Conservation (phyloP, 2,113 vertebrate species). For the Corythornis vintsioides region DNA sequence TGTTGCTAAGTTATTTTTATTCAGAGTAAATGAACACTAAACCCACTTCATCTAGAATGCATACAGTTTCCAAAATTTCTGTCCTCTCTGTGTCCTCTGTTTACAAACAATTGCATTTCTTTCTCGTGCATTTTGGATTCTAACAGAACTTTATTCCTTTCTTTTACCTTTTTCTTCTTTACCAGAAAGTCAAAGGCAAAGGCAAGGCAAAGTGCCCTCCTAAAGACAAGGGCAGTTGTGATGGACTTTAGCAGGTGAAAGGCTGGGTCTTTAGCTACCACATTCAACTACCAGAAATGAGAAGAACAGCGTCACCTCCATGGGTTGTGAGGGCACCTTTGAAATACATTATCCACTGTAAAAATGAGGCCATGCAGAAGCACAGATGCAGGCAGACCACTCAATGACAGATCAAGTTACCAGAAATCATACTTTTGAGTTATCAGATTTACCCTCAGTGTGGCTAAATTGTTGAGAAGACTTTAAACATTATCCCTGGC, state of each 20-base stretch:
- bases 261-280: not conserved
- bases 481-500: not conserved
- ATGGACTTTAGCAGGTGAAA: conserved; percentile 37
- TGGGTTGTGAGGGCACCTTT: not conserved
- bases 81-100: not conserved
- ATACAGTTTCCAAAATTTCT: not conserved
- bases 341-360: not conserved
- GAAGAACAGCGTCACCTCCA: not conserved
- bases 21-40: not conserved
- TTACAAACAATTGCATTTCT: not conserved
- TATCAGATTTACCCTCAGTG: not conserved
- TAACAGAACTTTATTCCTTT: not conserved
- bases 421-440: not conserved
- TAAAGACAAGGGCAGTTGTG: not conserved
- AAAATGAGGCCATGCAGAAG: not conserved
- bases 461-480: not conserved
- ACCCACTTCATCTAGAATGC: conserved; percentile 7
- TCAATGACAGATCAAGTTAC: not conserved
- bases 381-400: conserved; percentile 7
- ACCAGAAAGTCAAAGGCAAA: not conserved
- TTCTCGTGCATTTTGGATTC: not conserved
- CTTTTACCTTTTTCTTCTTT: not conserved
- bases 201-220: not conserved
- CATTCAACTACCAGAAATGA: not conserved
- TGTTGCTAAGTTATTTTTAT: conserved; percentile 40